Conservation (phyloP, 2,797 vertebrate species). For the Falco concolor region DNA sequence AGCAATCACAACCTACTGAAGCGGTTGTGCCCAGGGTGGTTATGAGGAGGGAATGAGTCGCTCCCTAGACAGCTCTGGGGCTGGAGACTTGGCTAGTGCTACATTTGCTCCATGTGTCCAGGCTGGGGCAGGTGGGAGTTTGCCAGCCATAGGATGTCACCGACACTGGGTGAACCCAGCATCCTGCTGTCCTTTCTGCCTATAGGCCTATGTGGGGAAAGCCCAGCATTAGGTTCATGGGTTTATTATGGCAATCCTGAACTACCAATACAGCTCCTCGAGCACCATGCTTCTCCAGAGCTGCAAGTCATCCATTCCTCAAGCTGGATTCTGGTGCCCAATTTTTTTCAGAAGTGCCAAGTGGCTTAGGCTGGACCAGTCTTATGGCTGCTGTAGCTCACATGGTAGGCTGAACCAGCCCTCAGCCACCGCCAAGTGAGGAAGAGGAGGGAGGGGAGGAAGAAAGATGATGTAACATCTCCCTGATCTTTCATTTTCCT, state of each 20-base stretch:
- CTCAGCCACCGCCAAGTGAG: background rate
- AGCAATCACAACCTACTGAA: background rate
- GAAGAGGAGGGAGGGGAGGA: background rate
- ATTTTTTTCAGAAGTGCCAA: background rate
- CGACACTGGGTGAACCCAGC: background rate
- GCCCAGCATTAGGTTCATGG: accelerated
- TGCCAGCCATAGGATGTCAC: background rate
- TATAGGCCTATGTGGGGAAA: background rate
- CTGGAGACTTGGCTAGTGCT: background rate
- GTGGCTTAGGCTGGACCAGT: background rate
- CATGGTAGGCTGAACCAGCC: background rate
- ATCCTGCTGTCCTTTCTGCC: background rate
- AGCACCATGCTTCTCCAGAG: background rate
- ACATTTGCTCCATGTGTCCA: accelerated
- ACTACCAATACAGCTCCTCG: background rate
- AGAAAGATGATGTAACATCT: background rate
- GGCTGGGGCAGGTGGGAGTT: background rate
- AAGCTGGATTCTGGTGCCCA: background rate
- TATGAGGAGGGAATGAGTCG: background rate
- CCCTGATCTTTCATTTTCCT: background rate
- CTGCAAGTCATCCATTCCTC: background rate
- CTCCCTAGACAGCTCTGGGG: background rate
- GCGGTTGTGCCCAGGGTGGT: background rate
- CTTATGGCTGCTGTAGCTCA: background rate
- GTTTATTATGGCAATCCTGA: accelerated